Evolutionary conservation across 2,888 invertebrate genomes (phyloP), one percentile per base, ranked within the genome.

Genomic region (Meiosimyza decipiens): DNA sequence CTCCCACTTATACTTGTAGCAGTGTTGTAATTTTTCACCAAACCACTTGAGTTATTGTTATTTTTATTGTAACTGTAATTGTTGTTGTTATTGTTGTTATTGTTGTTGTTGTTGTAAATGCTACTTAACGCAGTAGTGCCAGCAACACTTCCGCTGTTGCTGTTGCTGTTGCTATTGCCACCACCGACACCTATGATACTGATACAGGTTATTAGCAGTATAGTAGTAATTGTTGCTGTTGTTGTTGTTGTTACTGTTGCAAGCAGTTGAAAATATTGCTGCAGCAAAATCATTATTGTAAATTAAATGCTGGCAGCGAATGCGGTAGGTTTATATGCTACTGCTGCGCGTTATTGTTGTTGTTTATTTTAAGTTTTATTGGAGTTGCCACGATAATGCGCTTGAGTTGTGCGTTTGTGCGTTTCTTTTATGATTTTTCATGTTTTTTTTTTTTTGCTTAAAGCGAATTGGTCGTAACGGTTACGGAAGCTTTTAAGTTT

Each of bases 271-370:
- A 83, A 80, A 77, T 81, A 80, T 76, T 81, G 82, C 83, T 84
- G 83, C 82, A 84, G 83, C 86, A 86, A 86, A 81, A 85, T 84
- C 85, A 87, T 87, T 83, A 84, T 84, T 82, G 79, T 80, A 79
- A 79, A 82, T 80, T 79, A 77, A 75, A 73, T 68, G 64, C 73
- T 74, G 78, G 76, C 64, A 66, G 72, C 68, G 70, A 52, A 69
- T 62, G 71, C 73, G 59, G 72, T 70, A 71, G 75, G 77, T 76
- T 77, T 76, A 75, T 76, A 28, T 75, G 75, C 80, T 80, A 78
- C 80, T 77, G 77, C 78, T 78, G 71, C 75, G 40, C 65, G 63
- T 63, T 51, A 65, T 74, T 75, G 75, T 15, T 63, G 49, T 18
- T 63, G 9, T 22, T 67, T 51, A 13, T 40, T 9, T 40, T 7